Percentiles rank a stretch among this genome's conserved stretches.
phyloP scores from a whole-genome alignment of 2,113 vertebrate genomes.

The Zootoca vivipara region DNA sequence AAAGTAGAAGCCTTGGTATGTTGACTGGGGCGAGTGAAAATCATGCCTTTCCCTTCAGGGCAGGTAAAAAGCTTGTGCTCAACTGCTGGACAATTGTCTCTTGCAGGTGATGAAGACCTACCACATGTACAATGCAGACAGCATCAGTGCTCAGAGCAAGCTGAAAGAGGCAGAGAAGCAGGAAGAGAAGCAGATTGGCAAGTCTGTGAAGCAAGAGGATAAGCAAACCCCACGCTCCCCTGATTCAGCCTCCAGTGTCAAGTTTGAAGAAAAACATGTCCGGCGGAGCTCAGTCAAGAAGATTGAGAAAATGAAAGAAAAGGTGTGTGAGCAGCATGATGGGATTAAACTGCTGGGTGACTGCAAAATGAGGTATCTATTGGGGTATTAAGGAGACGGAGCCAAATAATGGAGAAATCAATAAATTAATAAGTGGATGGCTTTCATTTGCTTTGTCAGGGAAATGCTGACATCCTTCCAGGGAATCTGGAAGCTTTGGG shows the following conservation, averaged over 20 bases:
- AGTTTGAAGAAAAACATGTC: constrained; percentile 92
- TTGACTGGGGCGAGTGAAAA: background rate
- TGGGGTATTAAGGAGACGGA: background rate
- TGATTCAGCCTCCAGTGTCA: constrained; percentile 87
- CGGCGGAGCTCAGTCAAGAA: constrained; percentile 96
- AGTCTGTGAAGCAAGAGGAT: constrained; percentile 91
- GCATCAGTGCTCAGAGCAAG: constrained; percentile 97
- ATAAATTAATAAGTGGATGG: too few species aligned
- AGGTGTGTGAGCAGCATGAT: constrained; percentile 73
- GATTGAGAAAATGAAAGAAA: constrained; percentile 99
- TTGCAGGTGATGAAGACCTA: constrained; percentile 98
- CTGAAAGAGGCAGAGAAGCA: constrained; percentile 99
- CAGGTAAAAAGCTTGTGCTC: background rate
- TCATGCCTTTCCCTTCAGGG: background rate
- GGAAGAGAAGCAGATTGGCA: constrained; percentile 98
- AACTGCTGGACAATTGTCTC: background rate
- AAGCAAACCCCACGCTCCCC: constrained; percentile 93
- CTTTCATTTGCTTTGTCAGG: background rate
- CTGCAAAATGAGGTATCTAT: background rate
- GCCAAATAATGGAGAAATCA: background rate
- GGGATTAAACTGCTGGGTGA: background rate
- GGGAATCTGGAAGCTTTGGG: background rate
- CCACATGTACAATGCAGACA: constrained; percentile 98
- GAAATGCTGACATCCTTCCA: background rate
- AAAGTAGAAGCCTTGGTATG: background rate